Evolutionary conservation across 2,797 vertebrate genomes (phyloP).

Genomic region (Molossus alvarezi): DNA sequence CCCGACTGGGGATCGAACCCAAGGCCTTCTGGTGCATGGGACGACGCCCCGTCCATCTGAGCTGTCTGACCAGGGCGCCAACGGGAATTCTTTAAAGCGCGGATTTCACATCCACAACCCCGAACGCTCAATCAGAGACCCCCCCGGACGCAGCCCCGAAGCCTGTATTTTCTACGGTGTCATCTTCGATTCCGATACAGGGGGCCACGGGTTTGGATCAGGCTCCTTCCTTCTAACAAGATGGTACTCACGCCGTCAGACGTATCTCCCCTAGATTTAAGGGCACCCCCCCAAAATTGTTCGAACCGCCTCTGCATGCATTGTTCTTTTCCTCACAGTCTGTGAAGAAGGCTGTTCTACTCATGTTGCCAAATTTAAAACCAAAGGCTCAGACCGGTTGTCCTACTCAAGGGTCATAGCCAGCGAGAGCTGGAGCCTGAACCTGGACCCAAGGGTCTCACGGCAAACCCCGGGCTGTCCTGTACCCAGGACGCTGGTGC

Average conservation of each 20-base stretch:
- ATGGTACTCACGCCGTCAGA: accelerated
- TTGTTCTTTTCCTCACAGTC: background rate
- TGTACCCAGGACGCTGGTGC: accelerated
- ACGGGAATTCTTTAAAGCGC: background rate
- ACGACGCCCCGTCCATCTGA: background rate
- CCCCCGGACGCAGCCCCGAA: background rate
- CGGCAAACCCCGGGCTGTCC: background rate
- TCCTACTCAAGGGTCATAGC: background rate
- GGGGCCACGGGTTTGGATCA: background rate
- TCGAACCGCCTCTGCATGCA: background rate
- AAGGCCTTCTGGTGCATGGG: background rate
- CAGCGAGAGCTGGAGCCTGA: background rate
- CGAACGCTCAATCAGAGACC: background rate
- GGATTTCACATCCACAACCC: background rate
- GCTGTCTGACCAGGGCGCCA: background rate
- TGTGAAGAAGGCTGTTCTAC: background rate
- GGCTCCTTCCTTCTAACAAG: background rate
- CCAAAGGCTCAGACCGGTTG: no score
- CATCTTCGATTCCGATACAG: background rate
- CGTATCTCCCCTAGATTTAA: background rate
- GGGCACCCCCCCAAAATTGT: background rate
- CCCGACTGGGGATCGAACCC: background rate
- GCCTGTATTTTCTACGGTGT: background rate
- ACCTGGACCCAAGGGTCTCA: background rate
- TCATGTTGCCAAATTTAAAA: background rate